A percentile compares a stretch with the other conserved stretches of the same genome.
These are phyloP conservation scores for Nematostella vectensis DNA, from an alignment of 92 coral and sea anemone species.

Conservation along the genomic window DNA sequence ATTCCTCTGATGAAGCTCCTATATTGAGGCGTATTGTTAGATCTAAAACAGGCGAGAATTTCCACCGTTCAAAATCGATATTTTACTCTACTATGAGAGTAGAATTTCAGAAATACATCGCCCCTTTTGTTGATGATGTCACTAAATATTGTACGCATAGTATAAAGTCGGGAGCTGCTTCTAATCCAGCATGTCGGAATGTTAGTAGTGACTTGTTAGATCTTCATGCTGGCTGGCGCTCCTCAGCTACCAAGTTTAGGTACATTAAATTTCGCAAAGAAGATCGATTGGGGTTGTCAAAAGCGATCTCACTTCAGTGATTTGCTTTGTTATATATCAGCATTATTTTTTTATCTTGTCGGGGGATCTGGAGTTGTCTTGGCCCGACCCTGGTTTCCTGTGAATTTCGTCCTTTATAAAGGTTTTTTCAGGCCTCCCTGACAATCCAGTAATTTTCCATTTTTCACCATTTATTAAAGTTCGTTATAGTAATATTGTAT, in stretches of 20 bases:
- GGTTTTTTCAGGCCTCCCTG: no score
- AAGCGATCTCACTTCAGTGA: not conserved
- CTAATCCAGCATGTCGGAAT: slow-evolving; percentile 34
- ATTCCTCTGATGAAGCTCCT: slow-evolving; percentile 6
- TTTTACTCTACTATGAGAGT: slow-evolving; percentile 15
- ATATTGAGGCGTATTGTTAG: slow-evolving; percentile 15
- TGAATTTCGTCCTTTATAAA: no score
- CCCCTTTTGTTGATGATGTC: slow-evolving; percentile 28
- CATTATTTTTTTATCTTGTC: no score
- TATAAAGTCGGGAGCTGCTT: slow-evolving; percentile 47
- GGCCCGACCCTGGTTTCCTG: no score
- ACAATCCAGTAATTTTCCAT: no score
- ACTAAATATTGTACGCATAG: slow-evolving; percentile 31
- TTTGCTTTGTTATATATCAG: no score
- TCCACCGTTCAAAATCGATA: slow-evolving; percentile 7
- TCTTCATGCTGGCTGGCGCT: slow-evolving; percentile 54
- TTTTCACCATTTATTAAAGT: no score
- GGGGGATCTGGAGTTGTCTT: no score
- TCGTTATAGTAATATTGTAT: no score
- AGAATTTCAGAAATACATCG: slow-evolving; percentile 17
- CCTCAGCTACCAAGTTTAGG: slow-evolving; percentile 26
- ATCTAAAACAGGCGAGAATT: slow-evolving; percentile 5
- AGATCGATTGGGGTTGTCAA: not conserved
- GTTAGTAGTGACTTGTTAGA: slow-evolving; percentile 23
- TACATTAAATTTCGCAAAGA: slow-evolving; percentile 21